Conservation (phyloP, 2,888 invertebrate species). For the Atherix ibis region DNA sequence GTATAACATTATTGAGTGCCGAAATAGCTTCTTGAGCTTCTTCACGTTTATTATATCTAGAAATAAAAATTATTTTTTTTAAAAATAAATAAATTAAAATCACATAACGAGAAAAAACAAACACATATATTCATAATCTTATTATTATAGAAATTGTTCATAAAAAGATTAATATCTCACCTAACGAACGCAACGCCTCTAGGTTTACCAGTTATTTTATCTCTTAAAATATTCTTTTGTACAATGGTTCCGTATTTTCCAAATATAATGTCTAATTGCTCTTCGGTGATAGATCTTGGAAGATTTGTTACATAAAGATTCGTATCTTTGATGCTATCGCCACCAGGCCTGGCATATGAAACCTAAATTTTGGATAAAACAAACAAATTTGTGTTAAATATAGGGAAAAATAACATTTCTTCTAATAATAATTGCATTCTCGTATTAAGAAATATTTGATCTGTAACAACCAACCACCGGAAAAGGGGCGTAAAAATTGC, state of each 20-base stretch:
- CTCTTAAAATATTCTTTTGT: slow-evolving; percentile 78
- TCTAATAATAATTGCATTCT: too few species aligned
- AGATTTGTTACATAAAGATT: slow-evolving; percentile 88
- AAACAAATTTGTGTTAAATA: too few species aligned
- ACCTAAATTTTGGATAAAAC: too few species aligned
- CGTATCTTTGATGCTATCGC: slow-evolving; percentile 84
- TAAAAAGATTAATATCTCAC: slow-evolving; percentile 32
- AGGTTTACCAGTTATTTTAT: slow-evolving; percentile 74
- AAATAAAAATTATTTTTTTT: too few species aligned
- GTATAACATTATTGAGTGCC: slow-evolving; percentile 67
- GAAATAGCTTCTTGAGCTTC: slow-evolving; percentile 84
- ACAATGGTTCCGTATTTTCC: slow-evolving; percentile 80
- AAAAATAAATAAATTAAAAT: slow-evolving; percentile 9
- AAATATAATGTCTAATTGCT: slow-evolving; percentile 71
- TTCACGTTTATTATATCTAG: slow-evolving; percentile 69
- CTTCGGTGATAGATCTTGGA: slow-evolving; percentile 70
- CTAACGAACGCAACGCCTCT: slow-evolving; percentile 86
- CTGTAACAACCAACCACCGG: too few species aligned
- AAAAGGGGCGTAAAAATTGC: too few species aligned
- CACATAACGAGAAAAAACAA: slow-evolving; percentile 4
- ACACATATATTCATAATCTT: slow-evolving; percentile 1
- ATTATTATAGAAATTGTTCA: background rate
- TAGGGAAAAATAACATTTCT: too few species aligned
- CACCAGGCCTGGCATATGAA: slow-evolving; percentile 80
- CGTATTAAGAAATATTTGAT: too few species aligned